Evolutionary conservation across 1,140 invertebrate genomes (phyloP).

Genomic region (Meloidogyne exigua): DNA sequence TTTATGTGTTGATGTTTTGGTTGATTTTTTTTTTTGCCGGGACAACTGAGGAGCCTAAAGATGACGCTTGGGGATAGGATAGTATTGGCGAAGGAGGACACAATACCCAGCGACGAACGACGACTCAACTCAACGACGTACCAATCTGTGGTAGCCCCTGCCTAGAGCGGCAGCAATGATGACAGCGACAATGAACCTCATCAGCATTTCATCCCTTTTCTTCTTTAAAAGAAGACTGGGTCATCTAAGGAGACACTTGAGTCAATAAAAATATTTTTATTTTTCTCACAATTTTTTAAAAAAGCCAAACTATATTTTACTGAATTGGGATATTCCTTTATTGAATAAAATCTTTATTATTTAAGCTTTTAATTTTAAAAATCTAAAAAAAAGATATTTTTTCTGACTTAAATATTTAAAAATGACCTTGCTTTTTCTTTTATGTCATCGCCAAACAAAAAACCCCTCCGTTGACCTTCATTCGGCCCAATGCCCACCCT

Average conservation of each 20-base stretch:
- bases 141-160: background rate
- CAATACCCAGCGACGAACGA: background rate
- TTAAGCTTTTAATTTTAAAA: background rate
- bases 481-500: constrained; percentile 3
- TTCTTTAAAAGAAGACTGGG: background rate
- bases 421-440: background rate
- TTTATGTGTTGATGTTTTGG: background rate
- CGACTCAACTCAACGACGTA: constrained; percentile 1
- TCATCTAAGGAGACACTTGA: background rate
- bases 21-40: background rate
- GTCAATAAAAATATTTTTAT: background rate
- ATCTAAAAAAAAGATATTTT: background rate
- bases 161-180: background rate
- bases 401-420: background rate
- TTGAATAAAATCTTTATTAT: background rate
- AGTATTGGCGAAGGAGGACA: background rate
- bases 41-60: background rate
- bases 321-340: background rate
- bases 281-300: background rate
- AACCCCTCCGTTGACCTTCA: background rate
- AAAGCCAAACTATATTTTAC: background rate
- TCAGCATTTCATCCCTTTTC: background rate
- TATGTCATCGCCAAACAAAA: background rate
- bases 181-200: constrained; percentile 3
- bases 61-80: background rate